A percentile compares a stretch with the other conserved stretches of the same genome.
Evolutionary conservation across 2,888 invertebrate species (phyloP).

Genomic region (Tipula unca): DNA sequence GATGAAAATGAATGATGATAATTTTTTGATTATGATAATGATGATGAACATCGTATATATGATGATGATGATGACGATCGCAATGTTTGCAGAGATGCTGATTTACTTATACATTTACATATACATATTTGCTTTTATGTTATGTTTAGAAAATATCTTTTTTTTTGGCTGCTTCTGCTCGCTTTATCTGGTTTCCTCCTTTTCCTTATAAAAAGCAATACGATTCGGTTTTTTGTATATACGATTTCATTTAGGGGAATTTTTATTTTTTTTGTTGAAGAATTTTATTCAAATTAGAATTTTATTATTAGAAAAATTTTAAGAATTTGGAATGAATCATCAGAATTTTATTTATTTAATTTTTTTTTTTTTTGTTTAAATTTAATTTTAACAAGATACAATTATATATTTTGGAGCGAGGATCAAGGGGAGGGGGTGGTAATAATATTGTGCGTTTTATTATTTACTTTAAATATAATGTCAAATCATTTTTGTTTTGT

Average conservation of each 20-base stretch:
- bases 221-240: neutral
- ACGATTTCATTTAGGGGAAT: neutral
- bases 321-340: neutral
- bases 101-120: neutral
- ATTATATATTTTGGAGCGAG: neutral
- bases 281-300: neutral
- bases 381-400: conserved; percentile 8
- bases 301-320: conserved; percentile 8
- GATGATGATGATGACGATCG: neutral
- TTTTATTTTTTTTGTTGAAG: neutral
- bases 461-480: neutral
- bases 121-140: neutral
- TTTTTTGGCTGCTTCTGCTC: neutral
- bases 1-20: neutral
- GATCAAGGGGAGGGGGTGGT: neutral
- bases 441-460: neutral
- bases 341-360: neutral
- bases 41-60: neutral
- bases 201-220: neutral
- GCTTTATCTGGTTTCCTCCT: neutral
- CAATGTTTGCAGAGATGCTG: neutral
- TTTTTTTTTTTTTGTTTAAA: neutral
- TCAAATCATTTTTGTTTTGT: neutral
- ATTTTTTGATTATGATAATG: neutral
- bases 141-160: neutral